Base-by-base conservation (phyloP, 2,113 vertebrate genomes). In the Saguinus imperator region DNA sequence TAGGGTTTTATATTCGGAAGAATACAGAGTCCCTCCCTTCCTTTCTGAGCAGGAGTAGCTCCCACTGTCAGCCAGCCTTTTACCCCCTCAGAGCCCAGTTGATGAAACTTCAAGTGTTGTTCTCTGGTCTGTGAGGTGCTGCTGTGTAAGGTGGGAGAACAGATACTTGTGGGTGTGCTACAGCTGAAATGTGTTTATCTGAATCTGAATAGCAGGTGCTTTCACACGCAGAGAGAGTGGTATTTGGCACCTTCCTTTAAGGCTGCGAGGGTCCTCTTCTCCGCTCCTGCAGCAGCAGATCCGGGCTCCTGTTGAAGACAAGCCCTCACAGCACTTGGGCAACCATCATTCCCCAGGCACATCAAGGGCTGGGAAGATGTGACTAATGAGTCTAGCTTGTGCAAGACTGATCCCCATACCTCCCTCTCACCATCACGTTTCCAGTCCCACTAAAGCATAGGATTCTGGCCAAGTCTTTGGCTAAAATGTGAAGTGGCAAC, bases 211-310 rank as follows among this genome's bases (percentile, higher is more conserved):
- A 4, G 52, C 4, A 27, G 14, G 27, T 32, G 52, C 55, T 75
- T 82, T 23, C 57, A 7, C 9, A 9, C 4, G 7, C 23, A 8
- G 1, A 3, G 82, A 92, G 35, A 1, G 61, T 6, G 25, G 68
- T 0, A 2, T 14, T 52, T 6, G 1, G 5, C n/a, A 27, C 84
- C 87, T 58, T 57, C 20, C 50, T 6, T 1, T 0, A 12, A 35
- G 21, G 25, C 27, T 37, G 6, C 10, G 0, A 43, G 87, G 27
- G 29, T 76, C 84, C 27, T 45, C 52, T 68, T 29, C 43, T 52
- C 55, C 61, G 84, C 35, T 32, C 43, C 55, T 83, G 70, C 48
- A 25, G 48, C 10, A 18, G 72, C 66, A 29, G 6, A 12, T 11
- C 45, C 5, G 43, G 37, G 79, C 75, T 82, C 37, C 35, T 23